Conservation (phyloP, 2,888 invertebrate species). For the Encarsia formosa region DNA sequence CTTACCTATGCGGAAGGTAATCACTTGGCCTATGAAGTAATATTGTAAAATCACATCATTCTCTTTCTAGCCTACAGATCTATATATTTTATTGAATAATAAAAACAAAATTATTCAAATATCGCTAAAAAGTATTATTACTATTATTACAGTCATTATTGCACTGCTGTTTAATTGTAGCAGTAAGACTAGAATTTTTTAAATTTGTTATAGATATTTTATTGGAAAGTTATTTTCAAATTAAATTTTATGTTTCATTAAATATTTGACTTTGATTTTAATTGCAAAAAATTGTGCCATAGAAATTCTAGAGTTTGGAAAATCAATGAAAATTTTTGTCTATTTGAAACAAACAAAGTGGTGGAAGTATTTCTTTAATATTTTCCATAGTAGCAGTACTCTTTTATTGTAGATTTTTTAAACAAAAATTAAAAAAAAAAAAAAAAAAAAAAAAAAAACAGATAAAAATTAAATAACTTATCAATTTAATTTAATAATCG, state of each 20-base stretch:
- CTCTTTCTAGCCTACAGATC: slow-evolving; percentile 16
- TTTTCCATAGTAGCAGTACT: slow-evolving; percentile 11
- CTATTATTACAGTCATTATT: slow-evolving; percentile 11
- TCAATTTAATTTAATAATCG: slow-evolving; percentile 11
- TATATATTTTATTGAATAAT: slow-evolving; percentile 9
- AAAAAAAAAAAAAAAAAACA: neutral
- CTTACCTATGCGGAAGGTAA: slow-evolving; percentile 16
- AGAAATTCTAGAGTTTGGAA: slow-evolving; percentile 6
- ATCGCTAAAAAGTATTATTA: slow-evolving; percentile 21
- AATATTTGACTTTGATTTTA: neutral
- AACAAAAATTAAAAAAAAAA: slow-evolving; percentile 4
- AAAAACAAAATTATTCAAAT: slow-evolving; percentile 7
- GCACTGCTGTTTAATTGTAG: slow-evolving; percentile 21
- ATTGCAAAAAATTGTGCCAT: slow-evolving; percentile 23
- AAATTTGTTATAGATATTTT: neutral
- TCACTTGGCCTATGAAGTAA: slow-evolving; percentile 25
- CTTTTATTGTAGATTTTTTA: slow-evolving; percentile 16
- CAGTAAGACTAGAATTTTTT: no score
- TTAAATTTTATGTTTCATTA: slow-evolving; percentile 2
- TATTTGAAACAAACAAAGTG: slow-evolving; percentile 9
- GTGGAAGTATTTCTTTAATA: slow-evolving; percentile 23
- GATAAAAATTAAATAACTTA: slow-evolving; percentile 18
- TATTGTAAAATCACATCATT: slow-evolving; percentile 7
- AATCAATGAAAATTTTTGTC: slow-evolving; percentile 11
- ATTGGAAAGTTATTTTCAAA: slow-evolving; percentile 2